Evolutionary conservation across 2,888 invertebrate species (phyloP).

Genomic region (Tinea semifulvella): DNA sequence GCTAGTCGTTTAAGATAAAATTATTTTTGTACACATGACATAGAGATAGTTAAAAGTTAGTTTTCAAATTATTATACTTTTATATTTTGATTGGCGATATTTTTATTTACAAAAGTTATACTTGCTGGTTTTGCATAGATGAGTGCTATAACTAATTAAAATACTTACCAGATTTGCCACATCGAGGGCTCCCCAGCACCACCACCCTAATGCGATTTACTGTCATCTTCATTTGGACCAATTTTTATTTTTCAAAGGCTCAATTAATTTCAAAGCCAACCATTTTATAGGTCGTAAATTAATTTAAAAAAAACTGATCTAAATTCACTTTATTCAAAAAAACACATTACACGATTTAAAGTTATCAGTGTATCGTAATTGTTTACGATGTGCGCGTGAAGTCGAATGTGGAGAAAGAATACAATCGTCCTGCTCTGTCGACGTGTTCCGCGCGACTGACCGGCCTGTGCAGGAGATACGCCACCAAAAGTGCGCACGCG

Average conservation of each 20-base stretch:
- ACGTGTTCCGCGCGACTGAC: constrained; percentile 53
- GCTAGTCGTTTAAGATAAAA: no score
- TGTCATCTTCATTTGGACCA: constrained; percentile 72
- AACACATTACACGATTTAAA: neutral
- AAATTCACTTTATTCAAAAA: constrained; percentile 29
- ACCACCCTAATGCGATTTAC: constrained; percentile 82
- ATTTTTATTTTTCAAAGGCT: constrained; percentile 28
- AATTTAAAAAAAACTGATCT: constrained; percentile 21
- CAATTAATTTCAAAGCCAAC: constrained; percentile 24
- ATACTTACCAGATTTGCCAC: constrained; percentile 80
- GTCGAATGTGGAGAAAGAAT: neutral
- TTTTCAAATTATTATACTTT: no score
- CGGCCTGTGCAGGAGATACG: neutral
- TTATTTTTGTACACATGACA: no score
- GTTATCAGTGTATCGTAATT: constrained; percentile 52
- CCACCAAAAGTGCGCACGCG: constrained; percentile 27
- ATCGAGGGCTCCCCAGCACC: constrained; percentile 78
- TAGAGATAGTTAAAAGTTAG: no score
- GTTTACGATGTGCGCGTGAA: constrained; percentile 37
- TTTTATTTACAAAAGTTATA: no score
- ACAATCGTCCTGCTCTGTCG: constrained; percentile 36
- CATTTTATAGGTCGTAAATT: neutral
- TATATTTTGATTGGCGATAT: no score
- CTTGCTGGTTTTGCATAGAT: no score
- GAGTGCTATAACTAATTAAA: no score